Percentiles rank a stretch among this genome's conserved stretches.
Conservation (phyloP, 2,888 invertebrate species). For the Athrips mouffetella region DNA sequence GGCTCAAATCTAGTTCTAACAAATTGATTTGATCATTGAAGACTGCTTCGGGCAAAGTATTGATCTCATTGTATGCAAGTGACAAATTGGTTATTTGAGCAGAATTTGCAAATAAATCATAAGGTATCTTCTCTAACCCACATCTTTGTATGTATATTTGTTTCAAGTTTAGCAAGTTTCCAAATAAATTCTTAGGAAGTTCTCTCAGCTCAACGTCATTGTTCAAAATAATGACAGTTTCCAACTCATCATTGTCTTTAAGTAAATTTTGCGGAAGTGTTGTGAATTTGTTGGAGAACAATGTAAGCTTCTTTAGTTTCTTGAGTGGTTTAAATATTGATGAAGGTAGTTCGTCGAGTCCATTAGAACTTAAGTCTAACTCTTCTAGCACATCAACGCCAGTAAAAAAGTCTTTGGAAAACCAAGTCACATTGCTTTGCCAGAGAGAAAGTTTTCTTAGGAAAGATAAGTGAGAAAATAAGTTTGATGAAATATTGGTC, state of each 20-base stretch:
- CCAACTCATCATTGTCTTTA: conserved; percentile 71
- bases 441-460: conserved; percentile 82
- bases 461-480: conserved; percentile 80
- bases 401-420: conserved; percentile 80
- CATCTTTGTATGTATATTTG: conserved; percentile 77
- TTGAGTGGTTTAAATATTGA: conserved; percentile 80
- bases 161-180: conserved; percentile 76
- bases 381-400: conserved; percentile 80
- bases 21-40: conserved; percentile 82
- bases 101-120: conserved; percentile 81
- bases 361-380: conserved; percentile 84
- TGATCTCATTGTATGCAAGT: conserved; percentile 78
- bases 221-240: conserved; percentile 74
- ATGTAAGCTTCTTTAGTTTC: conserved; percentile 80
- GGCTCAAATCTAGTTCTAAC: conserved; percentile 79
- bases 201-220: conserved; percentile 78
- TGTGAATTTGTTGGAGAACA: conserved; percentile 82
- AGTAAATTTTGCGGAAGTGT: conserved; percentile 81
- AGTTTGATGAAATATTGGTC: conserved; percentile 76
- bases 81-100: conserved; percentile 77
- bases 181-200: conserved; percentile 79
- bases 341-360: conserved; percentile 78
- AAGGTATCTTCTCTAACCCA: conserved; percentile 78
- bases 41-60: conserved; percentile 76
- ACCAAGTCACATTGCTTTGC: conserved; percentile 82